Conservation (phyloP, 2,888 invertebrate genomes). For the Eupithecia exiguata region DNA sequence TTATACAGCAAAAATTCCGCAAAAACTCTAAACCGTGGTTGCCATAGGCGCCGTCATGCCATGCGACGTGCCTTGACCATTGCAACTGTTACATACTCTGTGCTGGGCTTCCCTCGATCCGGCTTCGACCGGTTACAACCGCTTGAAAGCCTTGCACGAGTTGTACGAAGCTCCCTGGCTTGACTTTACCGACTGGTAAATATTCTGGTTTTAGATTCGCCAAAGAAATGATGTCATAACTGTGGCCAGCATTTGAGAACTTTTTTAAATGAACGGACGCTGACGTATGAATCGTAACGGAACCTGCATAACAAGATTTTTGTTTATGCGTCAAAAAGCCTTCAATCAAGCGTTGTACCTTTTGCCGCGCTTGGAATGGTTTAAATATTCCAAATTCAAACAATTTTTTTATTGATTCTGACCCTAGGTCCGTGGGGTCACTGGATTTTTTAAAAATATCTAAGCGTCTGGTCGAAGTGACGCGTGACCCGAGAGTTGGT, state of each 20-base stretch:
- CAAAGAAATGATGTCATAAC: not conserved
- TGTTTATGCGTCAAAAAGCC: not conserved
- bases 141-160: constrained; percentile 50
- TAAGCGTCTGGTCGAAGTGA: too few species aligned
- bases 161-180: constrained; percentile 20
- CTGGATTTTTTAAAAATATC: too few species aligned
- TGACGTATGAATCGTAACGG: not conserved
- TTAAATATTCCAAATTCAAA: not conserved
- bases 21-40: not conserved
- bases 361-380: not conserved
- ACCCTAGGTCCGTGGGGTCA: too few species aligned
- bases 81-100: not conserved
- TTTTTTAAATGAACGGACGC: not conserved
- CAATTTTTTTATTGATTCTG: too few species aligned
- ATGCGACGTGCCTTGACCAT: not conserved
- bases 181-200: not conserved
- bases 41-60: not conserved
- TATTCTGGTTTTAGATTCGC: not conserved
- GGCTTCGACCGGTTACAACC: constrained; percentile 50
- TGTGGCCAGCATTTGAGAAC: not conserved
- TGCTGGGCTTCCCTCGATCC: constrained; percentile 48
- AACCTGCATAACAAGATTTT: not conserved
- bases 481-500: too few species aligned
- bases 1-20: not conserved
- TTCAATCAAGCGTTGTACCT: too few species aligned